A percentile compares a stretch with the other conserved stretches of the same genome.
phyloP scores from a whole-genome alignment of 2,113 vertebrate genomes.

The Regulus satrapa region DNA sequence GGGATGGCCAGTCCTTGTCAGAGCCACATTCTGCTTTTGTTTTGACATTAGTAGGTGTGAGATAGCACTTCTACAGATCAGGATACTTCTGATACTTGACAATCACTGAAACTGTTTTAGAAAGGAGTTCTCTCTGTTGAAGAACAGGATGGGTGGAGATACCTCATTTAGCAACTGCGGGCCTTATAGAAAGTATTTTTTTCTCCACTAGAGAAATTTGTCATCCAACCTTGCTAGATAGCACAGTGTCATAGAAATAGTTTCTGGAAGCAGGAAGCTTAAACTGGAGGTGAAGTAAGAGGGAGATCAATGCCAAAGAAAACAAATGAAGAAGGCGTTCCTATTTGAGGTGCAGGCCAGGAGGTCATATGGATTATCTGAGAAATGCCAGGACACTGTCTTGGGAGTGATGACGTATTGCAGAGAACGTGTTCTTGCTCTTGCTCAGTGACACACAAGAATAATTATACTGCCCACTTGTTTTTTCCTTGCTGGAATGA shows the following conservation, averaged over 20 bases:
- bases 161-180: background rate
- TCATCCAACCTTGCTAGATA: background rate
- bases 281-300: constrained; percentile 25
- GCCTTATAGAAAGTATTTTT: background rate
- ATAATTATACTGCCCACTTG: background rate
- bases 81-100: background rate
- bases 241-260: background rate
- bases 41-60: background rate
- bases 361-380: constrained; percentile 28
- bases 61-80: background rate
- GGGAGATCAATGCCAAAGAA: background rate
- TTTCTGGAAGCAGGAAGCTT: constrained; percentile 18
- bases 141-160: background rate
- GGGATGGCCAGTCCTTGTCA: background rate
- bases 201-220: background rate
- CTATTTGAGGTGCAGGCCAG: constrained; percentile 29
- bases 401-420: background rate
- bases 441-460: background rate
- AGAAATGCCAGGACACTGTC: background rate
- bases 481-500: background rate
- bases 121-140: background rate
- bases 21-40: background rate
- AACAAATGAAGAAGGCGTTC: background rate
- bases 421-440: background rate
- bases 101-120: background rate